phyloP scores from a whole-genome alignment of 2,113 vertebrate species.

The Myotis brandtii region DNA sequence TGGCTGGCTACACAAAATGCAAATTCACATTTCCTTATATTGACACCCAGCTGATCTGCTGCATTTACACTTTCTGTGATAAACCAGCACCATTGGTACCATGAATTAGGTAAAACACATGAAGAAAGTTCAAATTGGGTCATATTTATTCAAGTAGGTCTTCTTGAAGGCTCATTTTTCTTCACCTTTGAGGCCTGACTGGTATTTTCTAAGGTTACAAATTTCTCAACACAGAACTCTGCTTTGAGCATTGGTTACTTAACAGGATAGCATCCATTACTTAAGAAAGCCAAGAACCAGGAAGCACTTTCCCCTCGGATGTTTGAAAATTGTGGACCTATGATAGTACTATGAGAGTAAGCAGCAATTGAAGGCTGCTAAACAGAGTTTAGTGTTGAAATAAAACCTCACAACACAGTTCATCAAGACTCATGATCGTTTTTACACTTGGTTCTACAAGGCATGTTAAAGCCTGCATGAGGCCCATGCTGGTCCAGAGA shows the following conservation, averaged over 20 bases:
- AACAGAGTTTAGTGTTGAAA: slow-evolving; percentile 18
- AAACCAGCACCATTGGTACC: neutral
- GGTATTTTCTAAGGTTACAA: slow-evolving; percentile 13
- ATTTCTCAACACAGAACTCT: slow-evolving; percentile 25
- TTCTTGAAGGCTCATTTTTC: neutral
- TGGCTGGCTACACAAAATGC: neutral
- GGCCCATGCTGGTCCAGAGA: too few relatives aligned
- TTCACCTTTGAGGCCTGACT: neutral
- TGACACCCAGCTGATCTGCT: neutral
- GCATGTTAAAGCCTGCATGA: too few relatives aligned
- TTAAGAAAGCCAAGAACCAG: slow-evolving; percentile 23
- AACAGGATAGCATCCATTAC: neutral
- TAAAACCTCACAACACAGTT: neutral
- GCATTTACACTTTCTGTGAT: neutral
- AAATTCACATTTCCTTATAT: slow-evolving; percentile 31
- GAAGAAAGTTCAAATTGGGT: slow-evolving; percentile 60
- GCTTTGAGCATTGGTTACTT: neutral
- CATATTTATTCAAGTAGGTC: slow-evolving; percentile 37
- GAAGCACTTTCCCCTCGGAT: neutral
- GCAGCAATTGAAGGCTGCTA: neutral
- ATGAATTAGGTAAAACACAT: slow-evolving; percentile 56
- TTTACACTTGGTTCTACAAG: neutral
- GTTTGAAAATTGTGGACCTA: neutral
- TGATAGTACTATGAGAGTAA: neutral
- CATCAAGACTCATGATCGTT: neutral